Evolutionary conservation across 2,888 invertebrate species (phyloP), one percentile per base, ranked within the genome.

Genomic region (Bugulina stolonifera): DNA sequence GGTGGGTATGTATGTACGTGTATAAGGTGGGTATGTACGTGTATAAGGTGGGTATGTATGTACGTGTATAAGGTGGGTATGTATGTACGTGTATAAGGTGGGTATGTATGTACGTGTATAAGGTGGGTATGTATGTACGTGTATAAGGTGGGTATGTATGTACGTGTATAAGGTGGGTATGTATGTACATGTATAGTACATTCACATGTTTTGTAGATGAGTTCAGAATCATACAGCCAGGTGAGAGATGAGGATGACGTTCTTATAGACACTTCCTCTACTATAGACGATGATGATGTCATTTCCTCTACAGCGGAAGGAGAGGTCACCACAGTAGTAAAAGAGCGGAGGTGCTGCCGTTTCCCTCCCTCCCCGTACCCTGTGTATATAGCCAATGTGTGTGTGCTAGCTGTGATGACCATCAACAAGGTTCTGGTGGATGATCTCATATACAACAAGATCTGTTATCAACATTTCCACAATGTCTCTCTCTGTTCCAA

Each of bases 361-460:
- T 27, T 34, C 5, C 25, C 64, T 10, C 55, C 55, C 25, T 55
- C 55, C 5, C 55, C 55, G 10, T 64, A 64, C 32, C 29, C 64
- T n/a, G 32, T 64, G 64, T 64, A 64, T 32, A 27, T 64, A 5
- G 64, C 64, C 5, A 64, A 64, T 27, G 27, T 34, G 29, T 34
- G 25, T 32, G 25, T 2, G 29, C 27, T 64, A 29, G 27, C 27
- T 25, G 25, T 32, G 5, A 5, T 32, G 3, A 14, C 27, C 27
- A 64, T 64, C 27, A 64, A 64, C 64, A 14, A 14, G 18, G 10
- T 64, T 5, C 14, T 64, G 18, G 32, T 64, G 22, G 32, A 64
- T 27, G 64, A 22, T 32, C 29, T 32, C 5, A 27, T 32, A 3
- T 34, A 32, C 64, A 64, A 14, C 64, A 64, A 64, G 32, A 22